phyloP scores from a whole-genome alignment of 2,113 vertebrate species.

The Pipa parva region DNA sequence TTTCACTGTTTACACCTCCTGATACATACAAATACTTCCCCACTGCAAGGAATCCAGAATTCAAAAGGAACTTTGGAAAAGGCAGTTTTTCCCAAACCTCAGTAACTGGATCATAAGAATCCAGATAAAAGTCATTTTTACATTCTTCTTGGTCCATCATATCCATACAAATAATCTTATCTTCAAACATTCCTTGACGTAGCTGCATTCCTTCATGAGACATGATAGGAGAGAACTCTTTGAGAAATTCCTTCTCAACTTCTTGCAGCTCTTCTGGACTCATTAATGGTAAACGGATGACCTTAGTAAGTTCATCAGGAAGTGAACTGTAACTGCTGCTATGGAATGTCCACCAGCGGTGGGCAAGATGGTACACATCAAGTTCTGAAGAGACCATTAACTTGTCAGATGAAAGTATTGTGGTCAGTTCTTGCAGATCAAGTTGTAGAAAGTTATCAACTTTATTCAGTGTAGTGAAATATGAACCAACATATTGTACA shows the following conservation, averaged over 20 bases:
- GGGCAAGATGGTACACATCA: conserved; percentile 68
- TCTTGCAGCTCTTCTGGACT: conserved; percentile 63
- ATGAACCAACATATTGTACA: conserved; percentile 67
- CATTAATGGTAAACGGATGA: conserved; percentile 68
- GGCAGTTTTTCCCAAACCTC: conserved; percentile 75
- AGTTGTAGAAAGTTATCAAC: conserved; percentile 71
- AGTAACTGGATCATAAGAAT: conserved; percentile 58
- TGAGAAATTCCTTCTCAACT: conserved; percentile 43
- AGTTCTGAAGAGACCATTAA: conserved; percentile 71
- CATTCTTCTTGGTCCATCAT: conserved; percentile 65
- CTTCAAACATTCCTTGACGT: conserved; percentile 75
- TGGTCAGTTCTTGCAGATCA: conserved; percentile 69
- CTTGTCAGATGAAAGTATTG: conserved; percentile 71
- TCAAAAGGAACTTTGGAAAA: conserved; percentile 64
- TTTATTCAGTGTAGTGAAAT: conserved; percentile 68
- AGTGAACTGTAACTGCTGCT: conserved; percentile 62
- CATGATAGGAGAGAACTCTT: not conserved
- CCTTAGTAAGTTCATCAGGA: conserved; percentile 65
- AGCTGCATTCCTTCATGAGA: conserved; percentile 29
- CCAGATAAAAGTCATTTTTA: conserved; percentile 64
- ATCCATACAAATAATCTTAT: conserved; percentile 74
- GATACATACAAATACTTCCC: conserved; percentile 69
- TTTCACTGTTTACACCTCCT: conserved; percentile 64
- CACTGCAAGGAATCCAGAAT: conserved; percentile 66
- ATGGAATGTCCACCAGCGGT: conserved; percentile 70